Conservation (phyloP, 2,888 invertebrate species). For the Lasioglossum villosulum region DNA sequence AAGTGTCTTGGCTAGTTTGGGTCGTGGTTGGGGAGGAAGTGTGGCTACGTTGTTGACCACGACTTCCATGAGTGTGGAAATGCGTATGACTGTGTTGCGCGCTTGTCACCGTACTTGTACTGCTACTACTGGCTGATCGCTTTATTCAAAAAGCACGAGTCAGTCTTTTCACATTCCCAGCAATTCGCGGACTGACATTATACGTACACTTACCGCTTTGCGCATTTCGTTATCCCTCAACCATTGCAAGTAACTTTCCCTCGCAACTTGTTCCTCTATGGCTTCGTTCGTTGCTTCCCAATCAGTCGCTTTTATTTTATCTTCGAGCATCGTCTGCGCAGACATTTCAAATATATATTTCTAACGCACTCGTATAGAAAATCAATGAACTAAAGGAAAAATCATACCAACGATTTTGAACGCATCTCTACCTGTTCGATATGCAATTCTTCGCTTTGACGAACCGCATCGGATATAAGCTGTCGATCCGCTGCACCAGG, state of each 20-base stretch:
- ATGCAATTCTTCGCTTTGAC: constrained; percentile 91
- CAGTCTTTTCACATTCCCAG: constrained; percentile 21
- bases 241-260: constrained; percentile 94
- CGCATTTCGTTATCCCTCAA: constrained; percentile 88
- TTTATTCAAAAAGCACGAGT: constrained; percentile 60
- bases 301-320: constrained; percentile 94
- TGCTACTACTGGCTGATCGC: constrained; percentile 81
- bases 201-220: constrained; percentile 82
- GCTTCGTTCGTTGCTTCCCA: constrained; percentile 97
- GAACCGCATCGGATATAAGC: constrained; percentile 90
- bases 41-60: constrained; percentile 79
- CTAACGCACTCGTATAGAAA: background rate
- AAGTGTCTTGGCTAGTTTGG: constrained; percentile 78
- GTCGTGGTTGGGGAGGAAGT: constrained; percentile 79
- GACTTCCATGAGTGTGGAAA: constrained; percentile 79
- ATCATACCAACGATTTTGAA: background rate
- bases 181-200: background rate
- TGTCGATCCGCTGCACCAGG: constrained; percentile 90
- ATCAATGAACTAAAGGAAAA: background rate
- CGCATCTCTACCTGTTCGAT: constrained; percentile 89
- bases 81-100: constrained; percentile 80
- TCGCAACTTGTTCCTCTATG: constrained; percentile 94
- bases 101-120: constrained; percentile 81
- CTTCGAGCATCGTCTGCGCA: constrained; percentile 93
- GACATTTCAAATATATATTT: background rate